Percentiles rank a stretch among this genome's conserved stretches.
Evolutionary conservation across 2,113 vertebrate genomes (phyloP).

Genomic region (Stegostoma tigrinum): DNA sequence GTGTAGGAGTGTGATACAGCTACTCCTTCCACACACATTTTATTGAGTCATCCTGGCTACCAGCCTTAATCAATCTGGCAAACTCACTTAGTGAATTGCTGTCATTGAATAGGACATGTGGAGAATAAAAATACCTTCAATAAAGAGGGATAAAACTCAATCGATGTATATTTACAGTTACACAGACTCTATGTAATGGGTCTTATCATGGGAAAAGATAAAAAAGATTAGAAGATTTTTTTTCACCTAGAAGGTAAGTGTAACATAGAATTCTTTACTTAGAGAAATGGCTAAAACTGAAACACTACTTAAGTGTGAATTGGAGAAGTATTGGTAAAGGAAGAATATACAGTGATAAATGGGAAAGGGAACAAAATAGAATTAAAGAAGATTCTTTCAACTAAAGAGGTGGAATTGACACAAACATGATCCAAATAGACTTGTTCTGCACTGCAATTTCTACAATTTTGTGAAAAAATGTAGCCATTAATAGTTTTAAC

Average conservation of each 20-base stretch:
- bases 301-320: background rate
- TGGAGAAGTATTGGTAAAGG: background rate
- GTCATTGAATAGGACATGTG: background rate
- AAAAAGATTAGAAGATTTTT: background rate
- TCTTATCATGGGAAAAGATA: background rate
- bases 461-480: background rate
- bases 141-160: background rate
- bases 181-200: background rate
- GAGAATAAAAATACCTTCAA: conserved; percentile 17
- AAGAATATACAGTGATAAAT: background rate
- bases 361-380: background rate
- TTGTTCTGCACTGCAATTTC: background rate
- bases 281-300: background rate
- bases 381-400: background rate
- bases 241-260: background rate
- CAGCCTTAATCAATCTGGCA: conserved; percentile 31
- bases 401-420: background rate
- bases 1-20: background rate
- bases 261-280: background rate
- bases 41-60: conserved; percentile 18
- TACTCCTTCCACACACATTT: background rate
- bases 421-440: background rate
- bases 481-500: background rate
- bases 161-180: background rate
- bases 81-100: conserved; percentile 10